Evolutionary conservation across 1,140 invertebrate species (phyloP), one percentile per base, ranked within the genome.

Genomic region (Varroa destructor): DNA sequence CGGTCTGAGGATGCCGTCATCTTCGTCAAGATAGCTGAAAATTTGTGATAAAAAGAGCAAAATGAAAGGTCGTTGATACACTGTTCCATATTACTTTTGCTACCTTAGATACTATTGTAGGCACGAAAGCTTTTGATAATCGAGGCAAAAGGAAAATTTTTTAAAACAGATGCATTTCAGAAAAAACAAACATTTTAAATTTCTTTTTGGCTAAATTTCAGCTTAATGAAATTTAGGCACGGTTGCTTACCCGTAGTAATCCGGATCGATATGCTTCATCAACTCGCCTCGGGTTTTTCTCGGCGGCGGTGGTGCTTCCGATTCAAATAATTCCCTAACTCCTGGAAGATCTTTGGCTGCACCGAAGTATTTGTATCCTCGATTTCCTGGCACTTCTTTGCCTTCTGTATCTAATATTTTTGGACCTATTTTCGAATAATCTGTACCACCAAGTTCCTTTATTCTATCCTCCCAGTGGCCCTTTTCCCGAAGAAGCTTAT

Each of bases 311-410:
- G 90, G 90, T 37, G 91, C 89, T 79, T 95, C 92, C 80, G 97
- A 90, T 79, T 97, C 91, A 83, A 99, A 99, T 10, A 99, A 79
- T 81, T 99, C 96, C 74, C 93, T 83, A 6, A 99, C 97, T 57
- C 97, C 91, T 36, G 97, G 97, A 75, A 99, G 82, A 82, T 99
- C 95, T 81, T 97, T 96, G 0, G 96, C 94, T 54, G 96, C 97
- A 71, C 96, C 97, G 82, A 99, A 99, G 82, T 99, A 99, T 82
- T 98, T 97, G 79, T 99, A 99, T 0, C 97, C 96, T 77, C 91
- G 85, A 81, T 96, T 97, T 46, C 96, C 94, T 0, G 94, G 93
- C 0, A 97, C 93, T 84, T 99, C 97, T 78, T 91, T 89, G 0
- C 91, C 92, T 81, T 97, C 93, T 75, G 92, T 88, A 80, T 97